Base-by-base conservation (phyloP, 2,113 vertebrate genomes). In the Pipa parva region DNA sequence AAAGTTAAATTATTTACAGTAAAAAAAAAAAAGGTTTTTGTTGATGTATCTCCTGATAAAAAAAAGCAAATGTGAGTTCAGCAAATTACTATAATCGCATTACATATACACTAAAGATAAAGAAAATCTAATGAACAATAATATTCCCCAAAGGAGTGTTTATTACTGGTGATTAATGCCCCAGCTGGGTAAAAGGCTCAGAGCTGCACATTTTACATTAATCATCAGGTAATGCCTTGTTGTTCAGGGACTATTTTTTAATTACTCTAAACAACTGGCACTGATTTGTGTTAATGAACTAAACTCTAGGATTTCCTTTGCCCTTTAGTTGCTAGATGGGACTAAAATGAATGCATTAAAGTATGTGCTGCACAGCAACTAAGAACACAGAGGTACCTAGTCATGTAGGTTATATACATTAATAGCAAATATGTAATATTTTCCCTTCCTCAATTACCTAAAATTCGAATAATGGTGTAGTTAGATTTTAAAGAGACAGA, bases 101-200 rank as follows among this genome's bases (percentile, higher is more conserved):
- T 26, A 13, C 46, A 46, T 46, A 12, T 21, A 56, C 13, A 39
- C 39, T 29, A 65, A 55, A 24, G 1, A 22, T 65, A 54, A 18
- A 28, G 27, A 42, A 61, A 46, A 21, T 56, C n/a, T 55, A 64
- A 39, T 17, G 22, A 39, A 37, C 42, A 59, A 18, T 59, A 51
- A 52, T 69, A 52, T 52, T 60, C 31, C 55, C 56, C 31, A 6
- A 33, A 29, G 46, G 56, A 45, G 31, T 36, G 57, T 57, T 60
- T 60, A 69, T 69, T 69, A 60, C n/a, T 50, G 10, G 45, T 68
- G 55, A 68, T 59, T 50, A 59, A 59, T 59, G 65, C 57, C 46
- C 45, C 25, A n/a, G 21, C 22, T 54, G 24, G 11, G 31, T 36
- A 37, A 27, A 3, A 39, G n/a, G 57, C 31, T 57, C 24, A 17